A percentile compares a stretch with the other conserved stretches of the same genome.
Conservation (phyloP, 2,797 vertebrate species). For the Scyliorhinus canicula region DNA sequence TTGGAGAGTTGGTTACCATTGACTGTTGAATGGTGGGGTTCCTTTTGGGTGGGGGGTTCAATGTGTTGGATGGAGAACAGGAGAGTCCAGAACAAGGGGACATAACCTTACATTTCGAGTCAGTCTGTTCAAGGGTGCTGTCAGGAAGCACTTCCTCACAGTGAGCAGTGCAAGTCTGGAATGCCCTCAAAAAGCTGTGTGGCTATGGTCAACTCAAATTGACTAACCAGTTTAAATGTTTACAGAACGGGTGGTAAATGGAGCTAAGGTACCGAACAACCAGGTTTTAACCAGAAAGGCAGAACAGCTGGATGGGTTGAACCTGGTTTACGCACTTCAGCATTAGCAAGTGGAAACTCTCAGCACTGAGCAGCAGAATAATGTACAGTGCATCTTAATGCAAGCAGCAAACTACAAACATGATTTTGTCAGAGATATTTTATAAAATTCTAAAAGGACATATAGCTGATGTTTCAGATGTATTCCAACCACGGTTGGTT, state of each 20-base stretch:
- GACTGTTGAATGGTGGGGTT: too few relatives aligned
- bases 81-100: not conserved
- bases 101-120: not conserved
- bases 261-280: not conserved
- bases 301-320: not conserved
- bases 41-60: too few relatives aligned
- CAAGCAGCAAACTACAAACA: not conserved
- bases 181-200: not conserved
- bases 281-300: not conserved
- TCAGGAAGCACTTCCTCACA: not conserved
- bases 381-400: not conserved
- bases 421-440: not conserved
- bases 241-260: not conserved
- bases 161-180: not conserved
- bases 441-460: not conserved
- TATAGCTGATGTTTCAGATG: not conserved
- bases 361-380: not conserved
- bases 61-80: too few relatives aligned
- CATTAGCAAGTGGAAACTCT: not conserved
- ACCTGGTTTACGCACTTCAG: not conserved
- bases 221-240: not conserved
- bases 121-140: not conserved
- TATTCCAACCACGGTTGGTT: not conserved
- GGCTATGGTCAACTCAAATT: not conserved
- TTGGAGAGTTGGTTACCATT: too few relatives aligned